These are phyloP conservation scores for Acanthococcus lagerstroemiae DNA, from an alignment of 2,888 invertebrate genomes.

Conservation along the genomic window DNA sequence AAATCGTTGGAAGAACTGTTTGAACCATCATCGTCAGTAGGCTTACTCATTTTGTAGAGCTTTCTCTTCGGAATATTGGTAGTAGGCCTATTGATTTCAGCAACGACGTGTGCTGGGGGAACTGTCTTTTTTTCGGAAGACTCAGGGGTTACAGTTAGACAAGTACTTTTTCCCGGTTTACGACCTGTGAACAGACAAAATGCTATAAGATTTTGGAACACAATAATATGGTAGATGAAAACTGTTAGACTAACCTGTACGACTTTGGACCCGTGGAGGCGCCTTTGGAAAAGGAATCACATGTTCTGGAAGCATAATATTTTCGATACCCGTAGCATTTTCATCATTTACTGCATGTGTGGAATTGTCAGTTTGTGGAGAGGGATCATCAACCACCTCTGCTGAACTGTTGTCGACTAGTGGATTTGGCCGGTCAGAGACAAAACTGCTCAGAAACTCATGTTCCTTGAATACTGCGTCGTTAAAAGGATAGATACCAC, in stretches of 20 bases:
- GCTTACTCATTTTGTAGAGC: background rate
- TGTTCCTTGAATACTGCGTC: background rate
- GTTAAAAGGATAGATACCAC: conserved; percentile 1
- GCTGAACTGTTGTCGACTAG: background rate
- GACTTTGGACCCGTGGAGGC: background rate
- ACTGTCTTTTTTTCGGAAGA: background rate
- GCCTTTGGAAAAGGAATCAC: conserved; percentile 7
- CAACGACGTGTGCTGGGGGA: background rate
- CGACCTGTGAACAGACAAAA: background rate
- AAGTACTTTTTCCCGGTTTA: background rate
- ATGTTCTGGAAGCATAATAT: conserved; percentile 16
- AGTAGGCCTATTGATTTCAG: background rate
- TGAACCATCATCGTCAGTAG: background rate
- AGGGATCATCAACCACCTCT: background rate
- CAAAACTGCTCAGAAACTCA: background rate
- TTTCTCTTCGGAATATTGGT: background rate
- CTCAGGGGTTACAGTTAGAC: background rate
- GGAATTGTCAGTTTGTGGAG: background rate
- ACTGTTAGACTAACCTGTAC: background rate
- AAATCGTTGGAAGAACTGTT: background rate
- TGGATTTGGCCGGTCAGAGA: background rate
- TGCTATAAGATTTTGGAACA: background rate
- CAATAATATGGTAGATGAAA: background rate
- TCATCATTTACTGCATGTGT: background rate
- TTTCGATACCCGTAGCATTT: background rate